These are phyloP conservation scores for Sarcophaga carnaria DNA, from an alignment of 2,888 invertebrate species.

Conservation along the genomic window DNA sequence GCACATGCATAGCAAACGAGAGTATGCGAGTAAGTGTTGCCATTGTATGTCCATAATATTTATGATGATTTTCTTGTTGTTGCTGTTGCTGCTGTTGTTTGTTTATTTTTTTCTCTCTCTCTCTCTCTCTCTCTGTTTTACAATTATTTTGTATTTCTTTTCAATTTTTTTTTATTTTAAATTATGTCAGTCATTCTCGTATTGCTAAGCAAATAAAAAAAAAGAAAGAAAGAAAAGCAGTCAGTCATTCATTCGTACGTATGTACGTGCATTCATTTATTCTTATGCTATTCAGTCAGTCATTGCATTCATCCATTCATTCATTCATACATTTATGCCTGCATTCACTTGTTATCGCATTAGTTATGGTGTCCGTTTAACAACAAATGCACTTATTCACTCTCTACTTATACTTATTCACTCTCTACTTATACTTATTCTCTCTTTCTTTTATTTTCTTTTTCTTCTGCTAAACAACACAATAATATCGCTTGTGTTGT, in stretches of 20 bases:
- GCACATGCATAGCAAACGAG: no score
- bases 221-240: background rate
- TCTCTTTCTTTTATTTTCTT: conserved; percentile 44
- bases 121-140: background rate
- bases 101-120: background rate
- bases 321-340: conserved; percentile 23
- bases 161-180: conserved; percentile 7
- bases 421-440: background rate
- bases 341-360: conserved; percentile 70
- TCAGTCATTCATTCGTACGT: background rate
- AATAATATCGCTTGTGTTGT: conserved; percentile 60
- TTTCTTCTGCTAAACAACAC: conserved; percentile 66
- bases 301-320: conserved; percentile 24
- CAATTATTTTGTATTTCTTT: background rate
- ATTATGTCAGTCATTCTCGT: conserved; percentile 52
- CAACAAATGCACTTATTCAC: conserved; percentile 61
- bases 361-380: conserved; percentile 68
- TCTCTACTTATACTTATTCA: background rate
- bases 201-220: background rate
- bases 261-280: background rate
- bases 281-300: background rate
- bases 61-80: no score
- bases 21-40: no score
- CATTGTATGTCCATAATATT: no score
- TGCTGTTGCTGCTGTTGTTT: background rate